Evolutionary conservation across 37 sponge, comb jelly and placozoan genomes (phyloP).

Genomic region (Axinella damicornis): DNA sequence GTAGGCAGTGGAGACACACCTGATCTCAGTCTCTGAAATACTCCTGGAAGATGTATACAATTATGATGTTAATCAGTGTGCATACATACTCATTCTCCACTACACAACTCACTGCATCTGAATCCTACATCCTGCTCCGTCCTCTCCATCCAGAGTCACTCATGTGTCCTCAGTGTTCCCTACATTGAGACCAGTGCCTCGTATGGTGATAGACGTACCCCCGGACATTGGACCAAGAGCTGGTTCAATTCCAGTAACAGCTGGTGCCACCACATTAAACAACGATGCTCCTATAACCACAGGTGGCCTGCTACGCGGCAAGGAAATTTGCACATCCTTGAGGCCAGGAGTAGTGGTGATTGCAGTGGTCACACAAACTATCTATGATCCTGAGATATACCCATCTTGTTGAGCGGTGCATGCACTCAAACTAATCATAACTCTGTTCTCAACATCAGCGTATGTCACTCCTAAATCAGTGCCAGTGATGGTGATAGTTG

Average conservation of each 20-base stretch:
- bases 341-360: too few relatives aligned
- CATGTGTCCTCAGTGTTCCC: conserved; percentile 56
- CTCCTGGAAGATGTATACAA: too few relatives aligned
- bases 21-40: too few relatives aligned
- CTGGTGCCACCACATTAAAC: conserved; percentile 4
- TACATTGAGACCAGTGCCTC: too few relatives aligned
- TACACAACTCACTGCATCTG: too few relatives aligned
- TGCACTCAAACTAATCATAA: neutral
- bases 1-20: too few relatives aligned
- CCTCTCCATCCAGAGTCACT: conserved; percentile 38
- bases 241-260: conserved; percentile 49
- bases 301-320: too few relatives aligned
- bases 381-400: conserved; percentile 36
- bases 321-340: too few relatives aligned
- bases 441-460: conserved; percentile 13
- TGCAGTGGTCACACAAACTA: conserved; percentile 33
- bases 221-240: conserved; percentile 76
- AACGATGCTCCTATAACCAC: too few relatives aligned
- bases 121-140: too few relatives aligned
- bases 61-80: too few relatives aligned
- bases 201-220: conserved; percentile 62
- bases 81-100: too few relatives aligned
- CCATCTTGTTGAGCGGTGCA: conserved; percentile 32
- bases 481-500: conserved; percentile 70
- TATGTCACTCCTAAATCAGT: conserved; percentile 67